A percentile compares a stretch with the other conserved stretches of the same genome.
Evolutionary conservation across 2,888 invertebrate genomes (phyloP).

Genomic region (Cataglyphis altisquamis): DNA sequence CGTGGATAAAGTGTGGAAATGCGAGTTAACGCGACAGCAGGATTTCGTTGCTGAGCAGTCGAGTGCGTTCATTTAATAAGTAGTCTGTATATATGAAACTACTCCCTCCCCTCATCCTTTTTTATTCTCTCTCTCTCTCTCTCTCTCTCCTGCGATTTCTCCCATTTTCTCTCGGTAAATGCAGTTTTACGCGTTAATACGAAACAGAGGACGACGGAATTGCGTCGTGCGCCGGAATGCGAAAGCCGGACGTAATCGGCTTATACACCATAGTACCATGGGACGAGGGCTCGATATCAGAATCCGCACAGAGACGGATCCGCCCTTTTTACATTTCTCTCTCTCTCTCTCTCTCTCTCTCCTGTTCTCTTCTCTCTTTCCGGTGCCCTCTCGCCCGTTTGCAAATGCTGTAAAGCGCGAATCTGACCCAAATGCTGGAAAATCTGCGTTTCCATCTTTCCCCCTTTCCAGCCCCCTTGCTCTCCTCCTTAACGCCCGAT

Average conservation of each 20-base stretch:
- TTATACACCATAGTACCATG: conserved; percentile 61
- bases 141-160: background rate
- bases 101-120: background rate
- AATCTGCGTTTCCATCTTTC: conserved; percentile 44
- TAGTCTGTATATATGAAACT: conserved; percentile 6
- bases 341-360: background rate
- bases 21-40: conserved; percentile 26
- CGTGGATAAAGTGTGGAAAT: conserved; percentile 13
- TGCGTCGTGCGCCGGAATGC: conserved; percentile 62
- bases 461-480: background rate
- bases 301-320: conserved; percentile 68
- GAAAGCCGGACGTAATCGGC: conserved; percentile 73
- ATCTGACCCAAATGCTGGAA: conserved; percentile 51
- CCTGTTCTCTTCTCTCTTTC: conserved; percentile 9
- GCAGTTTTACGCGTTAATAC: conserved; percentile 61
- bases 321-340: conserved; percentile 54
- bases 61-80: conserved; percentile 53
- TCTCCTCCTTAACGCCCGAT: conserved; percentile 46
- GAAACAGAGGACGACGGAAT: conserved; percentile 57
- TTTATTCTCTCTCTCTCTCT: background rate
- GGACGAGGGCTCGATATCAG: conserved; percentile 66
- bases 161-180: conserved; percentile 45
- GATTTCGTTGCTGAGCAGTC: conserved; percentile 45
- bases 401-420: conserved; percentile 45
- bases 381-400: conserved; percentile 12